Evolutionary conservation across 2,797 vertebrate species (phyloP).

Genomic region (Halcyon badia): DNA sequence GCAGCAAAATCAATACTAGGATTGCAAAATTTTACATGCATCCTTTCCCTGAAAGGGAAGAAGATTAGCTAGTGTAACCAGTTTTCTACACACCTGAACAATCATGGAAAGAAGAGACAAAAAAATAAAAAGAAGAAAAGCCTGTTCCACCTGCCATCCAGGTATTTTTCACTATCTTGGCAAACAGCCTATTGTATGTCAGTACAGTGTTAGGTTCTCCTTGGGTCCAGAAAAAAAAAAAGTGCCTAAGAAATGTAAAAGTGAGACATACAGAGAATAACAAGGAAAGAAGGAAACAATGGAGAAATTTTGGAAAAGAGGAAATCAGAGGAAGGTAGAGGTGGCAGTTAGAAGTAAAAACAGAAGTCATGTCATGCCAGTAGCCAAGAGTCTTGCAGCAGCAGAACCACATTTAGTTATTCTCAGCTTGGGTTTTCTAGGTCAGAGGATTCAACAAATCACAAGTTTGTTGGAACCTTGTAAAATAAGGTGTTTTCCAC

Average conservation of each 20-base stretch:
- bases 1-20: background rate
- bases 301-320: background rate
- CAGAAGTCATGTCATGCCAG: rapidly evolving
- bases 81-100: background rate
- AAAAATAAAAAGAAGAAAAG: background rate
- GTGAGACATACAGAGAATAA: background rate
- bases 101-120: background rate
- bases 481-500: background rate
- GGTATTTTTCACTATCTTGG: background rate
- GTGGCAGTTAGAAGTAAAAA: background rate
- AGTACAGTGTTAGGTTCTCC: too few relatives aligned
- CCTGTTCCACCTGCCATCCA: background rate
- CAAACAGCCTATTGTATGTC: background rate
- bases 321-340: background rate
- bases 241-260: background rate
- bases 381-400: background rate
- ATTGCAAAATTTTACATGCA: background rate
- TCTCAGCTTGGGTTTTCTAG: background rate
- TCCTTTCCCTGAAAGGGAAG: background rate
- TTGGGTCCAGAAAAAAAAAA: background rate
- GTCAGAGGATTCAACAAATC: background rate
- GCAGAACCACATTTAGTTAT: background rate
- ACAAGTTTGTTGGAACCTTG: background rate
- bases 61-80: background rate
- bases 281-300: background rate